Base-by-base conservation (phyloP, 2,113 vertebrate species). In the Hyla sarda region DNA sequence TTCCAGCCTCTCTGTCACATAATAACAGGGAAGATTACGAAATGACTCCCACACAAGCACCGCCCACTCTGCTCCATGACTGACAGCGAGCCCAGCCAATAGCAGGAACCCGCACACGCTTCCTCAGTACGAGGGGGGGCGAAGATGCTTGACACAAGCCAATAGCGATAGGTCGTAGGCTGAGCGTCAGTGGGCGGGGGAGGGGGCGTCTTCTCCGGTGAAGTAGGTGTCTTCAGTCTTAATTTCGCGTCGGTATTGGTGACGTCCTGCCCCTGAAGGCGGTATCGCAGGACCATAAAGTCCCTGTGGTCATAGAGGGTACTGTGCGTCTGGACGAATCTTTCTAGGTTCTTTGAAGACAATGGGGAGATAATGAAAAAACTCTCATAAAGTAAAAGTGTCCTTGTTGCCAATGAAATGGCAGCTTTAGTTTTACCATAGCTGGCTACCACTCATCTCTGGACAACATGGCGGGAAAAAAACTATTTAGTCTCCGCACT, bases 11-110 rank as follows among this genome's bases (percentile, higher is more conserved):
- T 47, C 17, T 52, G 45, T 56, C 50, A 25, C 52, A 52, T 45
- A 74, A 83, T 73, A 83, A 83, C 52, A 74, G 23, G 82, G 82
- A 83, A 83, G 82, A 72, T 83, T 83, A 34, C 28, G 25, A 69
- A 83, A 37, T 52, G 48, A 83, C 82, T 83, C 82, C 82, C 82
- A 74, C 82, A 83, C 69, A 83, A 14, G 82, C 82, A 41, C 69
- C 82, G 34, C 82, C 82, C 82, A 45, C 47, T 72, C 13, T 73
- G 23, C 17, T 21, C 82, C 56, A 21, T 83, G 69, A 74, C 30
- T n/a, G 2, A 9, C 85, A n/a, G 7, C 67, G 17, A 32, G 25
- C 19, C 19, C 4, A 41, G 1, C 77, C 85, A 82, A 72, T 81
- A 11, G 23, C 10, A 76, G 58, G 1, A 11, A n/a, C 41, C 4